A percentile compares a stretch with the other conserved stretches of the same genome.
Evolutionary conservation across 2,113 vertebrate species (phyloP).

Genomic region (Ovibos moschatus): DNA sequence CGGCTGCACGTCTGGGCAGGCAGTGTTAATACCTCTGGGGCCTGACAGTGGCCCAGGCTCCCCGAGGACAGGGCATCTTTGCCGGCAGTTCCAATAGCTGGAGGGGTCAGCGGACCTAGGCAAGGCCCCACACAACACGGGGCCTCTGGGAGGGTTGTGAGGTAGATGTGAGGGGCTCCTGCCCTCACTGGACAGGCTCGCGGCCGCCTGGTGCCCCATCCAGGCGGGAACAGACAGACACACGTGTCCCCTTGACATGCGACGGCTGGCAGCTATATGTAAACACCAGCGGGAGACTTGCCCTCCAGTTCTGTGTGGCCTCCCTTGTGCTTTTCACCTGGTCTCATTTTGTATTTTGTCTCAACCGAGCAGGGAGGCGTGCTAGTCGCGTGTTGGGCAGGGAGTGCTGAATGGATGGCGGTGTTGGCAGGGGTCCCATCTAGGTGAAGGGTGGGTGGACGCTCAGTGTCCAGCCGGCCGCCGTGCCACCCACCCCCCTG

Average conservation of each 20-base stretch:
- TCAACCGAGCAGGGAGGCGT: background rate
- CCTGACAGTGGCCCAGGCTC: background rate
- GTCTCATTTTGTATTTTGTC: background rate
- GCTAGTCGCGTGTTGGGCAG: background rate
- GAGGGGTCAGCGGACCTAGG: background rate
- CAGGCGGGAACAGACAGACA: background rate
- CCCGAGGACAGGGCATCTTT: background rate
- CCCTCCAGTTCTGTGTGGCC: background rate
- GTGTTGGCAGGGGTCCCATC: background rate
- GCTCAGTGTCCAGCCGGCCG: background rate
- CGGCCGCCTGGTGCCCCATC: background rate
- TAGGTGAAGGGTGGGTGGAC: background rate
- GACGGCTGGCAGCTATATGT: background rate
- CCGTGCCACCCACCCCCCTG: background rate
- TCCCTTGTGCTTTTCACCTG: background rate
- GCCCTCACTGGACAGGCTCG: background rate
- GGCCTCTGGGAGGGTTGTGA: background rate
- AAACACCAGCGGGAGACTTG: background rate
- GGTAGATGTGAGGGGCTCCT: background rate
- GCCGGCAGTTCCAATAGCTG: background rate
- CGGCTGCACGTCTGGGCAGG: background rate
- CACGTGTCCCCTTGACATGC: rapidly evolving
- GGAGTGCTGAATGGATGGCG: background rate
- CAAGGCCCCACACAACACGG: background rate
- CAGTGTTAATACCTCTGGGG: background rate